Evolutionary conservation across 2,888 invertebrate genomes (phyloP).

Genomic region (Cheilosia vulpina): DNA sequence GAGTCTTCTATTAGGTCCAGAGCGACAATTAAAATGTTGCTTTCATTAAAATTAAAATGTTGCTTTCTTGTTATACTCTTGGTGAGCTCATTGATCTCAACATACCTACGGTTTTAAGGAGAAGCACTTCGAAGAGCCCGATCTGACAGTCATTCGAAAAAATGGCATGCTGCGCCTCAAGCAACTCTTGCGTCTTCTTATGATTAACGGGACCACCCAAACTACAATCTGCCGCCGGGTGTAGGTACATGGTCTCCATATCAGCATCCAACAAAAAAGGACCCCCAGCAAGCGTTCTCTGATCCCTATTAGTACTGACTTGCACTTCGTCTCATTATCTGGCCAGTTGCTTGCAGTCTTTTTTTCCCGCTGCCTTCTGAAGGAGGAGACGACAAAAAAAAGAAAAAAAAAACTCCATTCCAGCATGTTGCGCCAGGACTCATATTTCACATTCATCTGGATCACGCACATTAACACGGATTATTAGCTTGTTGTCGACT

Average conservation of each 20-base stretch:
- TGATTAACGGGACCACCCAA: conserved; percentile 57
- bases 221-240: conserved; percentile 18
- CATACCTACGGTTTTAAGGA: too few species aligned
- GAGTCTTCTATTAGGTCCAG: too few species aligned
- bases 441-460: conserved; percentile 72
- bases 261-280: conserved; percentile 60
- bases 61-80: too few species aligned
- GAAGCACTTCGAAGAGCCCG: too few species aligned
- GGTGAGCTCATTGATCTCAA: too few species aligned
- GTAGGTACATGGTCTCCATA: conserved; percentile 40
- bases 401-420: neutral
- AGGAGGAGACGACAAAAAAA: neutral
- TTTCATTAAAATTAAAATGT: too few species aligned
- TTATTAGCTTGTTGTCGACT: conserved; percentile 68
- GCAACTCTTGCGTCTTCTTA: neutral
- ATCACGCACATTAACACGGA: conserved; percentile 69
- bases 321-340: conserved; percentile 49
- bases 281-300: conserved; percentile 57
- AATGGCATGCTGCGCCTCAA: too few species aligned
- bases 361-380: conserved; percentile 8
- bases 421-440: conserved; percentile 66
- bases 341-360: conserved; percentile 52
- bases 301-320: conserved; percentile 47
- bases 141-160: too few species aligned
- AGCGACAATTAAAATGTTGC: too few species aligned